These are phyloP conservation scores for Ornithorhynchus anatinus DNA, from an alignment of 2,113 vertebrate genomes.

Conservation along the genomic window DNA sequence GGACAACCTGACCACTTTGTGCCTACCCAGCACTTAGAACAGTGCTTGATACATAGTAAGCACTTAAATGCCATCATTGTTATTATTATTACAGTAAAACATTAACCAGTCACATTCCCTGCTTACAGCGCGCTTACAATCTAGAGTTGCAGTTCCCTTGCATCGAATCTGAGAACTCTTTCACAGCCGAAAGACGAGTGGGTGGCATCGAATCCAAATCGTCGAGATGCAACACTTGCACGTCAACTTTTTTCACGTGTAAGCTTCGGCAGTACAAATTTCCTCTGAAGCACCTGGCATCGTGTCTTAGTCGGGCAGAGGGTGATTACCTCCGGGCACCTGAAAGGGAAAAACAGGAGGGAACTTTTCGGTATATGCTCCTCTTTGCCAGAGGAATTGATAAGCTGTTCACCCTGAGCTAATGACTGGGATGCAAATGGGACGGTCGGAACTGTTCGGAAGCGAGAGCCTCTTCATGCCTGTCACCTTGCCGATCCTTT, in stretches of 20 bases:
- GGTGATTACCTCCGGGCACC: not conserved
- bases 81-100: too few relatives aligned
- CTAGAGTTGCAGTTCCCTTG: too few relatives aligned
- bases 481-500: constrained; percentile 59
- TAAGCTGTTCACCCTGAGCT: constrained; percentile 42
- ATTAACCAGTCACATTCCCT: too few relatives aligned
- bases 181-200: not conserved
- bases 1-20: too few relatives aligned
- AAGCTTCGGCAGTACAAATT: constrained; percentile 27
- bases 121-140: too few relatives aligned
- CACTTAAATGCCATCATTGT: too few relatives aligned
- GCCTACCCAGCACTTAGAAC: too few relatives aligned
- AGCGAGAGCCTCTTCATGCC: constrained; percentile 45
- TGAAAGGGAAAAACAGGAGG: not conserved
- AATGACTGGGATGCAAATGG: constrained; percentile 50
- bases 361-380: constrained; percentile 32
- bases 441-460: constrained; percentile 20
- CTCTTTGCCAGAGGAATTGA: constrained; percentile 49
- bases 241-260: constrained; percentile 15
- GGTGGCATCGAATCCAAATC: constrained; percentile 19
- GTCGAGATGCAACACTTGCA: not conserved
- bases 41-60: too few relatives aligned
- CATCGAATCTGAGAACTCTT: constrained; percentile 41
- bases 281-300: constrained; percentile 14
- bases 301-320: not conserved